Conservation (phyloP, 2,888 invertebrate genomes). For the Ectropis crepuscularia region DNA sequence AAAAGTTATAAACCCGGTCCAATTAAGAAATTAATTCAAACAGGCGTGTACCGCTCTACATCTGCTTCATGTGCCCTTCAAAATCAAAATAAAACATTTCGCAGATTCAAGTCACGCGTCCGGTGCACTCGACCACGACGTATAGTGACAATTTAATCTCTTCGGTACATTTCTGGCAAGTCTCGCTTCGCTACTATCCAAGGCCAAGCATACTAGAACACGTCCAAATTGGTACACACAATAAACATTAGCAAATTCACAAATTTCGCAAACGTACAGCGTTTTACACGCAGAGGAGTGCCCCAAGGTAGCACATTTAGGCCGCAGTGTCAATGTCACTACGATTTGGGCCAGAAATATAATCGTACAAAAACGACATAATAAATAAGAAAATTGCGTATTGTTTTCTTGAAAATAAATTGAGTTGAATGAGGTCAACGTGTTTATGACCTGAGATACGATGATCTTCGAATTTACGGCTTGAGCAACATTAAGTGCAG, state of each 20-base stretch:
- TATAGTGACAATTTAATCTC: conserved; percentile 55
- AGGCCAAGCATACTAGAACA: conserved; percentile 55
- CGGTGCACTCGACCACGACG: conserved; percentile 43
- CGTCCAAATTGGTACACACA: conserved; percentile 51
- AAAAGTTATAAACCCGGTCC: conserved; percentile 5
- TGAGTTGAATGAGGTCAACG: conserved; percentile 51
- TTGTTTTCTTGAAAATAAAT: conserved; percentile 46
- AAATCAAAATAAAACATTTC: conserved; percentile 44
- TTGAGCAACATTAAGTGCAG: conserved; percentile 32
- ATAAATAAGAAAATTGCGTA: conserved; percentile 36
- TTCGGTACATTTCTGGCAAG: conserved; percentile 30
- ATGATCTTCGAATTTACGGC: conserved; percentile 33
- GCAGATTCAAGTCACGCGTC: conserved; percentile 49
- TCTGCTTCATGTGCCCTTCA: conserved; percentile 35
- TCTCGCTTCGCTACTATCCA: conserved; percentile 42
- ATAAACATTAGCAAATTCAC: conserved; percentile 49
- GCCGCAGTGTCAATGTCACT: conserved; percentile 59
- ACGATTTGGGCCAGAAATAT: conserved; percentile 44
- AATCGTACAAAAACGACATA: conserved; percentile 23
- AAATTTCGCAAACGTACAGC: conserved; percentile 45
- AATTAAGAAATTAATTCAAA: conserved; percentile 24
- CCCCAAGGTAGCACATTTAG: conserved; percentile 52
- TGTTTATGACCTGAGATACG: conserved; percentile 45
- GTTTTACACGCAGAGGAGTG: conserved; percentile 39
- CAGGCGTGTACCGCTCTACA: conserved; percentile 17